Conservation (phyloP, 2,113 vertebrate genomes). For the Trachemys scripta region DNA sequence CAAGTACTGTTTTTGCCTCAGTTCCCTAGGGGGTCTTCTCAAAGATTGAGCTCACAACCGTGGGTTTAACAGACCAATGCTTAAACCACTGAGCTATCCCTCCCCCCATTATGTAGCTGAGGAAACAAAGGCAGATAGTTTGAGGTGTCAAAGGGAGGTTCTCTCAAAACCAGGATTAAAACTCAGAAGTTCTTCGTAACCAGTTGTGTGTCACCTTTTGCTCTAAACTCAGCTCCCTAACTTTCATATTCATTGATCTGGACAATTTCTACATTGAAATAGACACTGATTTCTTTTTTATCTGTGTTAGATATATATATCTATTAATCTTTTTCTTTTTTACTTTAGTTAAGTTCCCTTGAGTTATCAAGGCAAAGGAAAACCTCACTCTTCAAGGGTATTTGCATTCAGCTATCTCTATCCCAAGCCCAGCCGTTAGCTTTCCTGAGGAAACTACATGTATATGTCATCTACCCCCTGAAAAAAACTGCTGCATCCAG, state of each 20-base stretch:
- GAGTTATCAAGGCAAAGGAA: neutral
- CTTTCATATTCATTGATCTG: neutral
- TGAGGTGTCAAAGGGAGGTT: neutral
- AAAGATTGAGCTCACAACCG: no score
- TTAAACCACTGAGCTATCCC: no score
- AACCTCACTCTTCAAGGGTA: neutral
- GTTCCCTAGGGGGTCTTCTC: no score
- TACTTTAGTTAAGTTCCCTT: neutral
- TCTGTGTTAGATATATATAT: neutral
- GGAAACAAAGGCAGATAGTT: neutral
- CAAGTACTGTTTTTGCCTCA: no score
- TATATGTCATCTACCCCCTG: neutral
- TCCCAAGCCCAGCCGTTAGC: neutral
- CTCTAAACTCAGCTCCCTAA: neutral
- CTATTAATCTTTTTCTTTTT: neutral
- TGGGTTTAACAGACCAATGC: no score
- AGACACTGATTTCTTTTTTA: neutral
- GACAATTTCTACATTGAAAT: neutral
- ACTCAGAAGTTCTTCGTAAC: neutral
- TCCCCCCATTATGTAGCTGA: neutral
- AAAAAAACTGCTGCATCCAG: neutral
- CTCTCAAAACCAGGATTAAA: neutral
- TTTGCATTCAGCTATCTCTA: neutral
- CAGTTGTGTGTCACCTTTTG: neutral
- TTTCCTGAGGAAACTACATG: neutral